A percentile compares a stretch with the other conserved stretches of the same genome.
These are phyloP conservation scores for Drosophila triauraria DNA, from an alignment of 1,140 invertebrate genomes.

Conservation along the genomic window DNA sequence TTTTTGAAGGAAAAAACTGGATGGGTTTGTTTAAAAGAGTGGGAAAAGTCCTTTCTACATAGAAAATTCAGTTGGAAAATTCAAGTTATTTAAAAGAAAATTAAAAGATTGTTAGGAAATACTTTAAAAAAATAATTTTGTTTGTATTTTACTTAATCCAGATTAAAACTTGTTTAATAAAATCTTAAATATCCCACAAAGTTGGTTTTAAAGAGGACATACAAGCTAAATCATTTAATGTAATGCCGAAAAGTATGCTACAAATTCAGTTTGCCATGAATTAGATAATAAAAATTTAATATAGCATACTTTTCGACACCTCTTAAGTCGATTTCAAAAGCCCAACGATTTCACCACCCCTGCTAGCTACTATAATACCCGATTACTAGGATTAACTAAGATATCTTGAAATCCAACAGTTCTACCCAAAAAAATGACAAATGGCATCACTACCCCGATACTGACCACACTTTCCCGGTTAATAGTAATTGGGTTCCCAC, in stretches of 20 bases:
- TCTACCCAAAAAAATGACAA: neutral
- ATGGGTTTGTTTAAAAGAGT: neutral
- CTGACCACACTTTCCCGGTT: neutral
- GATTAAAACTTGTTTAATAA: too few relatives aligned
- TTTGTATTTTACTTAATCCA: too few relatives aligned
- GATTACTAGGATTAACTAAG: rapidly evolving
- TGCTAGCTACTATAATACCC: neutral
- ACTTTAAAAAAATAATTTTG: too few relatives aligned
- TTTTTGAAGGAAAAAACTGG: neutral
- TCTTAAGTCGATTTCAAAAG: neutral
- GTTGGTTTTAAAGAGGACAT: too few relatives aligned
- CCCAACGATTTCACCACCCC: neutral
- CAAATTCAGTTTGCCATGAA: neutral
- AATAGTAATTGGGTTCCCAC: too few relatives aligned
- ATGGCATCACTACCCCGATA: neutral
- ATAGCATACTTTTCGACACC: neutral
- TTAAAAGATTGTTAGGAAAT: neutral
- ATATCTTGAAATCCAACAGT: too few relatives aligned
- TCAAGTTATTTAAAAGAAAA: too few relatives aligned
- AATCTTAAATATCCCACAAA: too few relatives aligned
- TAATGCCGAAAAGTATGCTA: neutral
- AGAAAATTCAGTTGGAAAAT: neutral
- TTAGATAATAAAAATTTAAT: neutral
- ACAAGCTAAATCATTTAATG: too few relatives aligned
- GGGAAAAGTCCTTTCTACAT: neutral